Evolutionary conservation across 1,140 invertebrate species (phyloP), one percentile per base, ranked within the genome.

Genomic region (Hyphantria cunea): DNA sequence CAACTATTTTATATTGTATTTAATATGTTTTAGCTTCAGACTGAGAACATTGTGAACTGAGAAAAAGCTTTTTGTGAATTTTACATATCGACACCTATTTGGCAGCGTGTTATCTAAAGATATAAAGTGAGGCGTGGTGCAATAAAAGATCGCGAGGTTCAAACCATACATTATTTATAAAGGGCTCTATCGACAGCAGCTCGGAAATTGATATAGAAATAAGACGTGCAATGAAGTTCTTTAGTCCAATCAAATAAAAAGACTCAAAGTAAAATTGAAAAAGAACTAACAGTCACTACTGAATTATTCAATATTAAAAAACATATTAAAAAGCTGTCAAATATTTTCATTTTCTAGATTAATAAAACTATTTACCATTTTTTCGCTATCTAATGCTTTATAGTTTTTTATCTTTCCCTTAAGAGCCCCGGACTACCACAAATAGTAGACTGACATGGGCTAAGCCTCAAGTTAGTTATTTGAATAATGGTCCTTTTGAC

Each of bases 201-300:
- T 65, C 61, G 14, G 63, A 74, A 73, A 73, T 75, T 66, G 73
- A 78, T 78, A 72, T 60, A 47, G 53, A 17, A 62, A 62, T 50
- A 70, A 69, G 70, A 63, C 62, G 55, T 63, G 61, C 54, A 41
- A 69, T 62, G 59, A 58, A 55, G 65, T 67, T 51, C 72, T 72
- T 71, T 61, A 66, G 64, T 68, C 71, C 76, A 70, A 76, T 76
- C 76, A 76, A 78, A 76, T 78, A 78, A 74, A 58, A 64, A 67
- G 37, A 39, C 2, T 73, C 54, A 70, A 78, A 74, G 69, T 78
- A 70, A 78, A 78, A 70, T 73, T 78, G 66, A 68, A 3, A 39
- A 69, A 66, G 68, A 65, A 75, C 72, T 78, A 25, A 25, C 17
- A 25, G 17, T 48, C 64, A 70, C 60, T 67, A 42, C 48, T 78